Conservation (phyloP, 2,113 vertebrate genomes). For the Bubo scandiacus region DNA sequence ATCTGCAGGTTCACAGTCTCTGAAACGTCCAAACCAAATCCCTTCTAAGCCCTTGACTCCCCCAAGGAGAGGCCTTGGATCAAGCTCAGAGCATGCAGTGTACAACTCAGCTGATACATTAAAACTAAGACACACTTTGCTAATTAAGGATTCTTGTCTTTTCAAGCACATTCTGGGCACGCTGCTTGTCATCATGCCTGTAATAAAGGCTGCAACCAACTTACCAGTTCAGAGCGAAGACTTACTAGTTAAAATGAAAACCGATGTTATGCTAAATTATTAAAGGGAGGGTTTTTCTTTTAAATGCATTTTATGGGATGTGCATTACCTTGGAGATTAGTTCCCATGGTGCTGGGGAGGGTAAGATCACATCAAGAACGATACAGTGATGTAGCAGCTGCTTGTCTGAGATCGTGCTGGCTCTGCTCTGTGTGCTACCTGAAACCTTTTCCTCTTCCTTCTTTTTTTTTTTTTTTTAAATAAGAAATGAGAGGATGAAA, state of each 20-base stretch:
- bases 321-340: conserved; percentile 14
- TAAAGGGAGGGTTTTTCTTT: background rate
- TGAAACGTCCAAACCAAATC: conserved; percentile 5
- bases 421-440: background rate
- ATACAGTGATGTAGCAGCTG: background rate
- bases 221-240: background rate
- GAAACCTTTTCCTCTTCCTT: background rate
- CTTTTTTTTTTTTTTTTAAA: background rate
- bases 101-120: background rate
- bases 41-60: background rate
- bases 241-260: background rate
- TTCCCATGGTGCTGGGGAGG: background rate
- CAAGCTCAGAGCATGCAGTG: background rate
- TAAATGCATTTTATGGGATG: background rate
- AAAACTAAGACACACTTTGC: background rate
- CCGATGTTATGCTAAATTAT: background rate
- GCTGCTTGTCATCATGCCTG: background rate
- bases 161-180: background rate
- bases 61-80: background rate
- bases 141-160: background rate
- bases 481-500: background rate
- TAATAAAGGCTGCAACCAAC: background rate
- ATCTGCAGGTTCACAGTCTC: background rate
- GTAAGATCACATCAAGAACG: background rate
- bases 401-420: background rate